Evolutionary conservation across 53 echinoderm and acorn worm genomes (phyloP).

Genomic region (Zoroaster sp.): DNA sequence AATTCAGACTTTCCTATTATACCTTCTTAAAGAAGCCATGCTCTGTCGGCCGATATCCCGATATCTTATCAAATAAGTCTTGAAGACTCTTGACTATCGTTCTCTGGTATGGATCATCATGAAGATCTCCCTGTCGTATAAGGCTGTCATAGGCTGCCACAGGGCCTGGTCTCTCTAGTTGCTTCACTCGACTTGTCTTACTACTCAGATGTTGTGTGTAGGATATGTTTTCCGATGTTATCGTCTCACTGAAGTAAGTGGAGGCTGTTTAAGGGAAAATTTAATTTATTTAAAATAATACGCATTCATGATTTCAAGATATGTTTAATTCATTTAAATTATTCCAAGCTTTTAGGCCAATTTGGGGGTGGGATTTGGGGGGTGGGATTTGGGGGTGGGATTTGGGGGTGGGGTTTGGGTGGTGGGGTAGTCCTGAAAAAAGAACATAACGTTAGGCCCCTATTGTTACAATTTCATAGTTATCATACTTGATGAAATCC

Average conservation of each 20-base stretch:
- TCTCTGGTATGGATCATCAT: constrained; percentile 76
- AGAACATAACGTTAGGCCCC: not conserved
- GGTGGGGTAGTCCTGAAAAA: not conserved
- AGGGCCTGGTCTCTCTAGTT: constrained; percentile 48
- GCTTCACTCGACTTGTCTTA: constrained; percentile 24
- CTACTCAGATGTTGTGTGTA: constrained; percentile 32
- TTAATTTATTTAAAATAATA: not conserved
- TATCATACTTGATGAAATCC: no score
- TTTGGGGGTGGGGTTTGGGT: no score
- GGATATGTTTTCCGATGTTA: constrained; percentile 24
- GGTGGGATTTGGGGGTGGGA: no score
- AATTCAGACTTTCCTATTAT: no score
- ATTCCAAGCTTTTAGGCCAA: no score
- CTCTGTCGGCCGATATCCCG: constrained; percentile 81
- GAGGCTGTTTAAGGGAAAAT: not conserved
- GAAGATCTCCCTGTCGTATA: constrained; percentile 66
- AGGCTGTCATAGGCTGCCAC: constrained; percentile 64
- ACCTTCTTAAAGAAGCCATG: constrained; percentile 83
- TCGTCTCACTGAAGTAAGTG: constrained; percentile 28
- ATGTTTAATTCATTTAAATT: no score
- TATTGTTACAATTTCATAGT: no score
- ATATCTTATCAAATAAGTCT: constrained; percentile 68
- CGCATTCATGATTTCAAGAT: not conserved
- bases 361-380: no score
- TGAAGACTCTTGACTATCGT: constrained; percentile 69